These are phyloP conservation scores for Anabacerthia variegaticeps DNA, from an alignment of 2,797 vertebrate genomes.

Conservation along the genomic window DNA sequence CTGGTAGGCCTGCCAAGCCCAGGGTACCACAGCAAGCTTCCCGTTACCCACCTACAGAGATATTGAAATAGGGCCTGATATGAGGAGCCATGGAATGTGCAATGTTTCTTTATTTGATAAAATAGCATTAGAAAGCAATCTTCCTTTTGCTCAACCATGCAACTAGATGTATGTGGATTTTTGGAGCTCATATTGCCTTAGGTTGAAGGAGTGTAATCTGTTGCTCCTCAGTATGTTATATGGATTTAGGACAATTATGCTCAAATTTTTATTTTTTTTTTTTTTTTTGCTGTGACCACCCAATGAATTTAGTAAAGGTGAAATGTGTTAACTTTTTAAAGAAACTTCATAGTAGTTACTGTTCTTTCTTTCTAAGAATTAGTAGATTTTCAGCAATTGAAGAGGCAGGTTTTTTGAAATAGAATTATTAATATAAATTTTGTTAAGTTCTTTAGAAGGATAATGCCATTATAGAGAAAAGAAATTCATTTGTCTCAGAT, in stretches of 20 bases:
- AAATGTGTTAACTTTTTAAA: not conserved
- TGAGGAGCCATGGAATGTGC: not conserved
- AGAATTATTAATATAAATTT: not conserved
- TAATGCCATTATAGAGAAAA: not conserved
- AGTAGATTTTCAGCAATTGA: not conserved
- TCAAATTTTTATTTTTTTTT: not conserved
- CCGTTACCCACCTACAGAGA: not conserved
- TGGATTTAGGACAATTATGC: not conserved
- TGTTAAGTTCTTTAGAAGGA: not conserved
- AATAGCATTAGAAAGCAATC: not conserved
- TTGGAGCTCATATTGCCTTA: not conserved
- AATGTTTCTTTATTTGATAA: not conserved
- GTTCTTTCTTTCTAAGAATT: not conserved
- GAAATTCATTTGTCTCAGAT: not conserved
- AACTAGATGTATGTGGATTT: not conserved
- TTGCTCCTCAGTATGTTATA: not conserved
- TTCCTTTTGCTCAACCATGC: rapidly evolving
- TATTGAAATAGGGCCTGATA: not conserved
- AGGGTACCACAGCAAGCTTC: not conserved
- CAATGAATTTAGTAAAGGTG: not conserved
- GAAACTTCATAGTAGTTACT: not conserved
- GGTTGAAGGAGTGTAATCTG: not conserved
- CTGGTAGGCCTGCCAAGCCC: not conserved
- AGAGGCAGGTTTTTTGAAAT: not conserved
- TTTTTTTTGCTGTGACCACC: not conserved